These are phyloP conservation scores for Desoria tigrina DNA, from an alignment of 2,888 invertebrate genomes.

Conservation along the genomic window DNA sequence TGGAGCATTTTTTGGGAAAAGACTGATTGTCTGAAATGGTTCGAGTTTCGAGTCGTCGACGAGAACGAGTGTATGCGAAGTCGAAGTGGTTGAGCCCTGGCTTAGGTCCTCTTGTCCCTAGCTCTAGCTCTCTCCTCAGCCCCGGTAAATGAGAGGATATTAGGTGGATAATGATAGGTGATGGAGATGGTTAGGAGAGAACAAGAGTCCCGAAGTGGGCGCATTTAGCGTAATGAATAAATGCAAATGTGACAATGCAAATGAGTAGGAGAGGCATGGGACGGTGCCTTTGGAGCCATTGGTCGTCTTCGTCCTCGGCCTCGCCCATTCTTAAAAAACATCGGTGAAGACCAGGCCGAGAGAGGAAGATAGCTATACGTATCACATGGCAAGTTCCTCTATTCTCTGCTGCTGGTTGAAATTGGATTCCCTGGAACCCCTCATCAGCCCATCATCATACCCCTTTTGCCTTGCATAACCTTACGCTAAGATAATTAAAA, in stretches of 20 bases:
- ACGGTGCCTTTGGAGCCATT: conserved; percentile 47
- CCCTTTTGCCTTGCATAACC: conserved; percentile 48
- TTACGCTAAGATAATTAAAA: conserved; percentile 53
- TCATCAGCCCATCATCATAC: conserved; percentile 33
- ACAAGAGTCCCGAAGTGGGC: conserved; percentile 18
- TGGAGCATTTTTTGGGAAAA: too few species aligned
- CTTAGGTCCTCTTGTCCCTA: too few species aligned
- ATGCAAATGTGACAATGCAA: conserved; percentile 53
- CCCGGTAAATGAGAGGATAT: conserved; percentile 26
- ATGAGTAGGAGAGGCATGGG: conserved; percentile 44
- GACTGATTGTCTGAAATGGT: too few species aligned
- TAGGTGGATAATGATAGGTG: conserved; percentile 46
- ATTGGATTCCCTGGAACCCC: conserved; percentile 24
- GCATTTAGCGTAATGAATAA: conserved; percentile 52
- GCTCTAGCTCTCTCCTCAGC: too few species aligned
- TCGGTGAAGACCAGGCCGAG: conserved; percentile 11
- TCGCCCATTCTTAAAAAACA: conserved; percentile 49
- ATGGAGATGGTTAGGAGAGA: conserved; percentile 22
- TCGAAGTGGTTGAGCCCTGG: too few species aligned
- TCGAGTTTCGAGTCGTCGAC: too few species aligned
- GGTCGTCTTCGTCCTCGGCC: conserved; percentile 44
- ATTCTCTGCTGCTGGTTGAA: conserved; percentile 12
- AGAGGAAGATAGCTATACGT: background rate
- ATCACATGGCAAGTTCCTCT: background rate
- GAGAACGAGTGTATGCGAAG: too few species aligned